Base-by-base conservation (phyloP, 2,888 invertebrate species). In the Eristalis arbustorum region DNA sequence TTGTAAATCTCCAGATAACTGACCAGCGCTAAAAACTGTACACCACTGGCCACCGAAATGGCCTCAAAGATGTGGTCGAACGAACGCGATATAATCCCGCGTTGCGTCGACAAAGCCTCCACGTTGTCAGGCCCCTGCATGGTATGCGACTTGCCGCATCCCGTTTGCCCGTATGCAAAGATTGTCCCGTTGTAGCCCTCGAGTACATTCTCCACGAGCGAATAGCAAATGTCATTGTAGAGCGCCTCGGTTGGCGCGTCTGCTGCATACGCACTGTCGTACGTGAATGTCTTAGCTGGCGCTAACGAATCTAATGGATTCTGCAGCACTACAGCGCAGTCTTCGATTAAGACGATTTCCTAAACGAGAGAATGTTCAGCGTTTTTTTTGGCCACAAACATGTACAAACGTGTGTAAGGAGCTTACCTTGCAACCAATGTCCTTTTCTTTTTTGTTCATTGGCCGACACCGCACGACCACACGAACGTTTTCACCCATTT, bases 171-270 rank as follows among this genome's bases (percentile, higher is more conserved):
- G 91, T 98, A 98, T 0, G 98, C 98, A 92, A 98, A 98, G 72
- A 98, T 97, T 0, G 98, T 98, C 22, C 97, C 97, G 93, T 98
- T 98, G 93, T 98, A 98, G 0, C 98, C 98, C 91, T 98, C 98
- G 75, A 98, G 94, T 0, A 97, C 97, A 83, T 97, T 97, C 91
- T 97, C 97, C 49, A 97, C 96, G 40, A 97, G 92, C 1, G 96
- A 95, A 91, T 96, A 97, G 82, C 96, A 96, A 83, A 97, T 97
- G 90, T 98, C 97, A 91, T 96, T 97, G 94, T 98, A 98, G 49
- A 98, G 96, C 61, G 94, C 94, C 91, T 98, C 98, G 0, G 98
- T 98, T n/a, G 95, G 95, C 0, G 96, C 95, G 76, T 96, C 95
- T 62, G 94, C 94, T 89, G 95, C 95, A 91, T 98, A 98, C 1